These are phyloP conservation scores for Schizopygopsis pylzovi DNA, from an alignment of 2,797 vertebrate genomes.

Conservation along the genomic window DNA sequence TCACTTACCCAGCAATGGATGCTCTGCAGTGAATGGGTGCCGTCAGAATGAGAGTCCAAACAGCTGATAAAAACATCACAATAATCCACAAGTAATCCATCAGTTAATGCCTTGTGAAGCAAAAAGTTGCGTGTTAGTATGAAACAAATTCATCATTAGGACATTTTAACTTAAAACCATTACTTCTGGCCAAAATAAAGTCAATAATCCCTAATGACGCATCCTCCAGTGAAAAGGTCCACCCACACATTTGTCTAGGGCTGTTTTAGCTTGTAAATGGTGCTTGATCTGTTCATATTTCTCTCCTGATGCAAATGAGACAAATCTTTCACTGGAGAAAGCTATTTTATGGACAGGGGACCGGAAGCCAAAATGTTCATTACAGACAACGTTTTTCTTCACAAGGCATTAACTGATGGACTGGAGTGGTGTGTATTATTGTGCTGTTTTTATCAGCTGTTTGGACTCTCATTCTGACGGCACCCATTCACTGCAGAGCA, in stretches of 20 bases:
- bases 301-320: neutral
- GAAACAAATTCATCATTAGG: neutral
- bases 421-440: neutral
- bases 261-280: too few species aligned
- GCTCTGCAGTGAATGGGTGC: neutral
- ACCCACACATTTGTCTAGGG: too few species aligned
- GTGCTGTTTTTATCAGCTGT: neutral
- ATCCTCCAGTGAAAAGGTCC: too few species aligned
- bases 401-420: neutral
- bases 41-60: neutral
- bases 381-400: neutral
- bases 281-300: neutral
- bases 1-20: neutral
- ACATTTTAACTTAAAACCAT: neutral
- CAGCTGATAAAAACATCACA: neutral
- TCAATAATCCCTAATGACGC: neutral
- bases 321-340: neutral
- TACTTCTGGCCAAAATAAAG: neutral
- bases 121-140: neutral
- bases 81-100: neutral
- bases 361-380: neutral
- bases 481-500: neutral
- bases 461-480: neutral
- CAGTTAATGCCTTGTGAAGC: neutral
- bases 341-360: neutral